Evolutionary conservation across 35 echinoderm and acorn worm genomes (phyloP), one percentile per base, ranked within the genome.

Genomic region (Hemicentrotus pulcherrimus): DNA sequence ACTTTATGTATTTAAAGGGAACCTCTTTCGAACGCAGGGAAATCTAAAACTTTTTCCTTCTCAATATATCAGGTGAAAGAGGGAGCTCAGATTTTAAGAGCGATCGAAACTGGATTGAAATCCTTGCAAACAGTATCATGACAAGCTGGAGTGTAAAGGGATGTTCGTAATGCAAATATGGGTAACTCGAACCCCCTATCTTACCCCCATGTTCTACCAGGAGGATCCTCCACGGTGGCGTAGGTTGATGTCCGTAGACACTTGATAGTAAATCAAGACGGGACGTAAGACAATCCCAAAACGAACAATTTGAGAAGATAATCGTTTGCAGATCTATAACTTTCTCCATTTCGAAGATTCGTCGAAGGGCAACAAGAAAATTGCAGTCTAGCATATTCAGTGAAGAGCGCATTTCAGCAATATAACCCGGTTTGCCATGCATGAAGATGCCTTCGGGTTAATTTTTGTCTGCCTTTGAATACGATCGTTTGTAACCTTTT

Each of bases 81-180:
- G 19, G 31, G 12, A 90, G 46, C 65, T 90, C 32, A 28, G 12
- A 47, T 90, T 33, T 33, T 46, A 93, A 50, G 48, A 28, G 91
- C 91, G 91, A 93, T 93, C 91, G 91, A 93, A 93, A 93, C 91
- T 58, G 22, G 46, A 93, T 47, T 93, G 91, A 93, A 93, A 93
- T 93, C 91, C 91, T 46, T 48, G 47, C 91, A 93, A 93, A 93
- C 91, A 93, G 65, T 93, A 93, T 93, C 91, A 93, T 93, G 91
- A 58, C 91, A 93, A 47, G 30, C 16, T 47, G 16, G n/a, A 93
- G 48, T 93, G 48, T 31, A 50, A 93, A 58, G 91, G 91, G 46
- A 58, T 31, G 91, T 93, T 93, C 24, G 91, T 31, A 47, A 93
- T 47, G 91, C 45, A 93, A 93, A 93, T 93, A 93, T 47, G n/a